Conservation (phyloP, 2,888 invertebrate species). For the Dasysyrphus albostriatus region DNA sequence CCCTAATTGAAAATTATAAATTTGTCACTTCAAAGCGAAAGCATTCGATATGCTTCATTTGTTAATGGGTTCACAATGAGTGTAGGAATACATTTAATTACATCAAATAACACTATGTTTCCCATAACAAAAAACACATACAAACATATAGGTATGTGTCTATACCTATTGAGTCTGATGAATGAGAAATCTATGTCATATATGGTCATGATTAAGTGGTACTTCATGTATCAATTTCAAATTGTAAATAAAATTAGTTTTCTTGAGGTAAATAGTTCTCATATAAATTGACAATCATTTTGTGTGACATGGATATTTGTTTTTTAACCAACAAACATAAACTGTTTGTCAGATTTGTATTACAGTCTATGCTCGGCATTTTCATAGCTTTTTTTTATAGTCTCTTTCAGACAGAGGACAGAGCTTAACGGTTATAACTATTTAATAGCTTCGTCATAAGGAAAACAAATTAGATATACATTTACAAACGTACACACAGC, state of each 20-base stretch:
- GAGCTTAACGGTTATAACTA: neutral
- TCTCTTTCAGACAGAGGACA: constrained; percentile 4
- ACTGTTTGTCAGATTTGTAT: neutral
- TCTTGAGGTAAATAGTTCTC: neutral
- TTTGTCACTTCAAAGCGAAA: constrained; percentile 13
- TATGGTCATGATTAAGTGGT: constrained; percentile 19
- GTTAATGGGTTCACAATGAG: constrained; percentile 62
- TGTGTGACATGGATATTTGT: neutral
- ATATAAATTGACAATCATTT: neutral
- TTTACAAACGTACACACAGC: constrained; percentile 11
- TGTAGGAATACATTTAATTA: constrained; percentile 54
- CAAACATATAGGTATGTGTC: neutral
- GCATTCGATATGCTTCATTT: constrained; percentile 47
- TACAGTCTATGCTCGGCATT: neutral
- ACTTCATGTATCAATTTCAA: constrained; percentile 19
- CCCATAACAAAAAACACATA: neutral
- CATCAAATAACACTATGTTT: constrained; percentile 18
- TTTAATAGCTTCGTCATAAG: constrained; percentile 40
- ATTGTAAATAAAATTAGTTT: neutral
- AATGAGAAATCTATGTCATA: constrained; percentile 22
- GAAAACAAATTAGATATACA: constrained; percentile 44
- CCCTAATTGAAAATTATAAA: neutral
- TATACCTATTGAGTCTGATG: neutral
- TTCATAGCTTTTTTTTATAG: neutral
- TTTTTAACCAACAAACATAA: neutral